A percentile compares a stretch with the other conserved stretches of the same genome.
These are phyloP conservation scores for Scaptomyza hsui DNA, from an alignment of 1,140 invertebrate genomes.

Conservation along the genomic window DNA sequence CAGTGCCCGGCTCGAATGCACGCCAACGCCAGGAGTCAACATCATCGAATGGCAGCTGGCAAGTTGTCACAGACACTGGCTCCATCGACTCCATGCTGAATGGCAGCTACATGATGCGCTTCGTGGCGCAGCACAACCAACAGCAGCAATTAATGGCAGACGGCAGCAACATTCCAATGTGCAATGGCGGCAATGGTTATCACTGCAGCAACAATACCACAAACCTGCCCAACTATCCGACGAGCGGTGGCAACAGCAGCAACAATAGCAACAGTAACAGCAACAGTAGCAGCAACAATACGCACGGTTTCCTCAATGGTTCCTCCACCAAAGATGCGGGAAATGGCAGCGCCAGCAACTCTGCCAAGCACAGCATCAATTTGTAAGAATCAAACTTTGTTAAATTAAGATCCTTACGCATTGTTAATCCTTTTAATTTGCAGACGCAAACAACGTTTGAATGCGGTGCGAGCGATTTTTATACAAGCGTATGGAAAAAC, in stretches of 20 bases:
- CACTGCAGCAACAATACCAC: constrained; percentile 83
- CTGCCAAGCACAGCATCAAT: constrained; percentile 60
- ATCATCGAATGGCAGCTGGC: constrained; percentile 86
- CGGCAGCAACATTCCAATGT: constrained; percentile 81
- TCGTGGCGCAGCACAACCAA: constrained; percentile 78
- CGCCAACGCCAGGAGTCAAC: constrained; percentile 87
- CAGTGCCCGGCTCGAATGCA: constrained; percentile 84
- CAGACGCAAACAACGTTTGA: constrained; percentile 86
- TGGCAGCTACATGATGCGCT: constrained; percentile 85
- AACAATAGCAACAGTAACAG: constrained; percentile 85
- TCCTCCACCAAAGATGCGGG: constrained; percentile 59
- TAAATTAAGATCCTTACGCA: not conserved
- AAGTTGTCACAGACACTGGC: constrained; percentile 88
- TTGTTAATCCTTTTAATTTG: constrained; percentile 31
- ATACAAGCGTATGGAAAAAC: constrained; percentile 82
- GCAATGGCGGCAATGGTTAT: constrained; percentile 84
- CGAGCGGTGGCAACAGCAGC: constrained; percentile 84
- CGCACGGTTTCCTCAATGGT: constrained; percentile 84
- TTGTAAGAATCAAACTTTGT: constrained; percentile 42
- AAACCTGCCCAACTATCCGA: constrained; percentile 81
- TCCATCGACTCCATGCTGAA: constrained; percentile 85
- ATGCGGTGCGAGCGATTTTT: constrained; percentile 83
- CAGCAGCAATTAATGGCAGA: constrained; percentile 48
- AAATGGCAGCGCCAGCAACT: constrained; percentile 25
- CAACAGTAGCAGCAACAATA: constrained; percentile 85